Evolutionary conservation across 2,888 invertebrate species (phyloP).

Genomic region (Hypena proboscidalis): DNA sequence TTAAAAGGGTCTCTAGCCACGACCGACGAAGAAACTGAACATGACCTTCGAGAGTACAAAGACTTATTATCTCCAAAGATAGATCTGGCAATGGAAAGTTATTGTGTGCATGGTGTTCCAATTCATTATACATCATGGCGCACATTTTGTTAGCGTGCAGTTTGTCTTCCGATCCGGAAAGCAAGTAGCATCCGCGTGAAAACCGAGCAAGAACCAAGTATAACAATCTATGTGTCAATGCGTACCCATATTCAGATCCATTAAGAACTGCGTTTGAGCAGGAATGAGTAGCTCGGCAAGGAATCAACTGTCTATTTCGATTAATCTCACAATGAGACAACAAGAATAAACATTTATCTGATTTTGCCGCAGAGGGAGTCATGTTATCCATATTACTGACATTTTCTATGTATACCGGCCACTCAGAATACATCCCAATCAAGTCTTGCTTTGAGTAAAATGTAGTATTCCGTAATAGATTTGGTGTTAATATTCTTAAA

Average conservation of each 20-base stretch:
- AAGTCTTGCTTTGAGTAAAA: constrained; percentile 11
- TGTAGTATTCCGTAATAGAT: constrained; percentile 18
- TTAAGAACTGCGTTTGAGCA: constrained; percentile 1
- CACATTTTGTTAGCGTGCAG: constrained; percentile 43
- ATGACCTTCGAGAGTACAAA: constrained; percentile 57
- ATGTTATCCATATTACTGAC: constrained; percentile 4
- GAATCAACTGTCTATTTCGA: neutral
- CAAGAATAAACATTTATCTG: constrained; percentile 9
- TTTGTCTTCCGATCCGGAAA: constrained; percentile 34
- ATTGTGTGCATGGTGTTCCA: constrained; percentile 46
- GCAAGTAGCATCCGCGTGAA: constrained; percentile 12
- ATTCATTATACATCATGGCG: constrained; percentile 46
- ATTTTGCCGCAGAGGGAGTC: constrained; percentile 3
- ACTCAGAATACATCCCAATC: constrained; percentile 26
- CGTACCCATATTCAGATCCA: constrained; percentile 54
- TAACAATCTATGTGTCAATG: constrained; percentile 50
- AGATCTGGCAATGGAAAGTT: constrained; percentile 49
- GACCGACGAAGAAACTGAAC: constrained; percentile 48
- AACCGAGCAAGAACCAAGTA: constrained; percentile 9
- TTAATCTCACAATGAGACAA: neutral
- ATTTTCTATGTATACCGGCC: constrained; percentile 13
- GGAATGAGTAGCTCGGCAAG: neutral
- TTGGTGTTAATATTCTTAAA: constrained; percentile 17
- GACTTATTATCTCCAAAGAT: constrained; percentile 54
- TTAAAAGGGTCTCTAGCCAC: constrained; percentile 50